A percentile compares a stretch with the other conserved stretches of the same genome.
These are phyloP conservation scores for pig (Sus scrofa) DNA, from an alignment of 2,113 vertebrate species.

Conservation along the genomic window T2T-Sscrofa CM000827.6:40671501-40672000, in stretches of 20 bases:
- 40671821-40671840: background rate
- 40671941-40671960: background rate
- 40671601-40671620: background rate
- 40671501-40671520: background rate
- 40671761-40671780: background rate
- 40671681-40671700: background rate
- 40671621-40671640: background rate
- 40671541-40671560: slow-evolving; percentile 15
- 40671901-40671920: background rate
- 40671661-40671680: background rate
- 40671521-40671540: background rate
- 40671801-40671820: background rate
- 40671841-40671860: background rate
- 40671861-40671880: background rate
- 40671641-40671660: slow-evolving; percentile 8
- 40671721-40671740: background rate
- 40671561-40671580: background rate
- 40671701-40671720: background rate
- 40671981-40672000: background rate
- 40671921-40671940: background rate
- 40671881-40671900: background rate
- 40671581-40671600: slow-evolving; percentile 50
- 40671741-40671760: background rate
- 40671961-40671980: background rate
- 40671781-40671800: background rate